Percentiles rank a stretch among this genome's conserved stretches.
Conservation (phyloP, 2,113 vertebrate species). For the Glaucidium brasilianum region DNA sequence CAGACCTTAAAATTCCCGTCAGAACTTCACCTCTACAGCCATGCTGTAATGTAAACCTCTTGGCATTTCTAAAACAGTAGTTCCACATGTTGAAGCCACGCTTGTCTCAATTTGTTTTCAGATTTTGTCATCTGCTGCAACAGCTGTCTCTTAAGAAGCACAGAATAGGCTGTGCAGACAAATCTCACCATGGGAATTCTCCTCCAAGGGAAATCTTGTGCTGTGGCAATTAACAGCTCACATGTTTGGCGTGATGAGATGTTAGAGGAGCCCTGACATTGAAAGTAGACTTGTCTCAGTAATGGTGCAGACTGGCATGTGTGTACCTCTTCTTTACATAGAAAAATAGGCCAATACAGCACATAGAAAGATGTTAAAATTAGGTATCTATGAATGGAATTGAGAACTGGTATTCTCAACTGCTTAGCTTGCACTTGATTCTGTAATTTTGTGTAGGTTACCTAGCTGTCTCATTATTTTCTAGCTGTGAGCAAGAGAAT, state of each 20-base stretch:
- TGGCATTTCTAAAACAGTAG: conserved; percentile 23
- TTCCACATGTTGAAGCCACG: conserved; percentile 15
- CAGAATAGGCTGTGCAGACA: not conserved
- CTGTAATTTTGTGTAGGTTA: not conserved
- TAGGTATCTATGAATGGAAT: not conserved
- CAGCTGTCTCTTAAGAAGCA: conserved; percentile 48
- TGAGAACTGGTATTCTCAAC: not conserved
- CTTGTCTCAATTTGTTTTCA: conserved; percentile 31
- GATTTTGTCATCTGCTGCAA: conserved; percentile 41
- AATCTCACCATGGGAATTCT: conserved; percentile 37
- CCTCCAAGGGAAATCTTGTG: conserved; percentile 8
- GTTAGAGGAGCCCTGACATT: not conserved
- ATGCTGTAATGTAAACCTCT: not conserved
- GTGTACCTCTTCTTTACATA: not conserved
- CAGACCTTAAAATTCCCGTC: not conserved
- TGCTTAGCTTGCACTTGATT: not conserved
- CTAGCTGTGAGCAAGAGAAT: not conserved
- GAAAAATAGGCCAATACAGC: not conserved
- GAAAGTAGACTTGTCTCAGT: not conserved
- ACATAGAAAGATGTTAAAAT: not conserved
- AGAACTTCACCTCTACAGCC: not conserved
- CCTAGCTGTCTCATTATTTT: not conserved
- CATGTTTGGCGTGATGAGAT: not conserved
- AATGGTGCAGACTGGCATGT: not conserved
- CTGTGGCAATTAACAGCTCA: conserved; percentile 39